Evolutionary conservation across 2,888 invertebrate genomes (phyloP).

Genomic region (Metopia argyrocephala): DNA sequence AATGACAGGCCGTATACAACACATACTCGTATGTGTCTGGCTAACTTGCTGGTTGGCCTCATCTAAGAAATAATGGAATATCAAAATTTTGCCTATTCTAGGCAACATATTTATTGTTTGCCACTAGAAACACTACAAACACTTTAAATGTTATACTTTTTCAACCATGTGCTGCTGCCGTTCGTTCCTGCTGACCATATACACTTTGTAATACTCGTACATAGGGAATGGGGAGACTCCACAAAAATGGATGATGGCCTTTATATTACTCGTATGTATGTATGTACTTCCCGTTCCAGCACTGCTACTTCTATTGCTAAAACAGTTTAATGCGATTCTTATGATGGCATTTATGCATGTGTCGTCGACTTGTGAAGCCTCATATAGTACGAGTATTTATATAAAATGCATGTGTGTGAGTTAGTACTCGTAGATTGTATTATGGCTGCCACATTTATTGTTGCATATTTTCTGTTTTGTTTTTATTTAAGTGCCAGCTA

Average conservation of each 20-base stretch:
- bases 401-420: constrained; percentile 11
- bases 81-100: constrained; percentile 54
- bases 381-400: neutral
- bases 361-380: constrained; percentile 35
- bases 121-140: constrained; percentile 9
- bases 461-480: constrained; percentile 70
- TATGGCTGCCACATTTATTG: neutral
- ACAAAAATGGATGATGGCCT: constrained; percentile 33
- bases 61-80: constrained; percentile 48
- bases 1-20: constrained; percentile 55
- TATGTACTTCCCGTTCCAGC: neutral
- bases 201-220: constrained; percentile 32
- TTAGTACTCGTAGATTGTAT: too few relatives aligned
- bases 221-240: constrained; percentile 29
- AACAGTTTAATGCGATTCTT: too few relatives aligned
- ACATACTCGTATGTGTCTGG: constrained; percentile 40
- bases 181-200: constrained; percentile 24
- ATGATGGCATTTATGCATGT: constrained; percentile 20
- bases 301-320: neutral
- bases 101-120: constrained; percentile 32
- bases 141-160: constrained; percentile 7
- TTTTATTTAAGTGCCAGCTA: constrained; percentile 76
- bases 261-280: neutral
- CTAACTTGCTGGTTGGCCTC: constrained; percentile 26
- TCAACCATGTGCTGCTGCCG: constrained; percentile 16